phyloP scores from a whole-genome alignment of 2,113 vertebrate species.

The Ptychochromis oligacanthus region DNA sequence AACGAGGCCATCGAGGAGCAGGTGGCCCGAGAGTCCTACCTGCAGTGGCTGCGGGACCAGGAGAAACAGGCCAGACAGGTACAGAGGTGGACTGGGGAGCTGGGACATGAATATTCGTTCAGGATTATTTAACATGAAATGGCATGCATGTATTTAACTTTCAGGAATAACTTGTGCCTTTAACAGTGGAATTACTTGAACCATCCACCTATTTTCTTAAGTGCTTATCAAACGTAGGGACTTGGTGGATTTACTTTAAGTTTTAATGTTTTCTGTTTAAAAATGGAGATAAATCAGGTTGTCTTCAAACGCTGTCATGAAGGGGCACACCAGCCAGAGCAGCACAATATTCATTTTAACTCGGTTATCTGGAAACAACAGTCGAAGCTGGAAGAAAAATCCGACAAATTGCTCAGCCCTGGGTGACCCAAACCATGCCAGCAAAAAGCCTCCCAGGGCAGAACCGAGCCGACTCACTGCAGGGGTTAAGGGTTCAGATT shows the following conservation, averaged over 20 bases:
- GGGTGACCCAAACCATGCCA: background rate
- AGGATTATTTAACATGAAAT: fast-evolving
- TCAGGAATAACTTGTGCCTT: background rate
- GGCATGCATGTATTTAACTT: background rate
- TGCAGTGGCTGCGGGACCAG: slow-evolving; percentile 95
- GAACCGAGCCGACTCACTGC: background rate
- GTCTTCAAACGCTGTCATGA: too few relatives aligned
- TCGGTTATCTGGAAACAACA: background rate
- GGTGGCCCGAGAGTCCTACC: slow-evolving; percentile 92
- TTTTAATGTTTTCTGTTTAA: background rate
- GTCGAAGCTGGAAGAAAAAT: background rate
- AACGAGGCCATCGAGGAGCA: slow-evolving; percentile 98
- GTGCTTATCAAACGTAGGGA: background rate
- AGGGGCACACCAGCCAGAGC: too few relatives aligned
- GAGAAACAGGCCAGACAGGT: slow-evolving; percentile 94
- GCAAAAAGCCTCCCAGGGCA: too few relatives aligned
- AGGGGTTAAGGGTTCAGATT: background rate
- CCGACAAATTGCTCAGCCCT: fast-evolving
- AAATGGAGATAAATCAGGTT: too few relatives aligned
- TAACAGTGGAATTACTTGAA: background rate
- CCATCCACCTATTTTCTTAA: fast-evolving
- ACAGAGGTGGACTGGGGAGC: background rate
- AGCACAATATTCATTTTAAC: background rate
- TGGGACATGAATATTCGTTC: background rate
- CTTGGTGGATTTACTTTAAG: background rate